Evolutionary conservation across 2,888 invertebrate genomes (phyloP).

Genomic region (Cantharis rufa): DNA sequence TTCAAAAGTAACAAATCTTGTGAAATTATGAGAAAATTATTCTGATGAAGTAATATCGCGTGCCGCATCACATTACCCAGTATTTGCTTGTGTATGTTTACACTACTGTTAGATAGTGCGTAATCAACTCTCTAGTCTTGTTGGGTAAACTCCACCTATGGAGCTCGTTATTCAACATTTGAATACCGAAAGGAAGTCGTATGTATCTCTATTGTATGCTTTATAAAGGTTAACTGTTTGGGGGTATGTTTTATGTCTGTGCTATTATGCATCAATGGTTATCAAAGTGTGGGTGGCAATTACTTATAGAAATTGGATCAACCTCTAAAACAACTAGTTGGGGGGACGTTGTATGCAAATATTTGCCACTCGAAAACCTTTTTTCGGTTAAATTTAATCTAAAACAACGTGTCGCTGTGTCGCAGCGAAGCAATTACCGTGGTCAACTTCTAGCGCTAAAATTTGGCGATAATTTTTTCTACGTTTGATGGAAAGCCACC

Average conservation of each 20-base stretch:
- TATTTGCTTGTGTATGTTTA: conserved; percentile 42
- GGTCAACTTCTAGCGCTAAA: background rate
- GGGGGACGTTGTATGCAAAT: background rate
- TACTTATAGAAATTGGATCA: conserved; percentile 1
- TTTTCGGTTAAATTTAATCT: background rate
- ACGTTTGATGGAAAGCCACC: background rate
- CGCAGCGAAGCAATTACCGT: background rate
- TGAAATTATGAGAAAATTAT: conserved; percentile 26
- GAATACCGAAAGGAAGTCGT: conserved; percentile 28
- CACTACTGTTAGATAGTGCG: conserved; percentile 41
- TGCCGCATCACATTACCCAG: conserved; percentile 41
- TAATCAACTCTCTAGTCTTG: conserved; percentile 40
- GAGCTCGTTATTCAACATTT: conserved; percentile 27
- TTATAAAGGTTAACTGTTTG: conserved; percentile 14
- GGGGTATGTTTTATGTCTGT: conserved; percentile 10
- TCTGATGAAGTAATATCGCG: conserved; percentile 41
- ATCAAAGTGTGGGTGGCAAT: conserved; percentile 3
- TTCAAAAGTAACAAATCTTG: conserved; percentile 21
- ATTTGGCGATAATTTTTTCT: background rate
- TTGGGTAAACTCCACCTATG: conserved; percentile 32
- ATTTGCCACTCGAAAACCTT: background rate
- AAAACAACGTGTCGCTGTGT: background rate
- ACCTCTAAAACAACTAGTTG: background rate
- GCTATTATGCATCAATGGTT: conserved; percentile 1
- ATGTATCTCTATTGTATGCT: conserved; percentile 20